A percentile compares a stretch with the other conserved stretches of the same genome.
phyloP scores from a whole-genome alignment of 2,888 invertebrate species.

The Nomada goodeniana region DNA sequence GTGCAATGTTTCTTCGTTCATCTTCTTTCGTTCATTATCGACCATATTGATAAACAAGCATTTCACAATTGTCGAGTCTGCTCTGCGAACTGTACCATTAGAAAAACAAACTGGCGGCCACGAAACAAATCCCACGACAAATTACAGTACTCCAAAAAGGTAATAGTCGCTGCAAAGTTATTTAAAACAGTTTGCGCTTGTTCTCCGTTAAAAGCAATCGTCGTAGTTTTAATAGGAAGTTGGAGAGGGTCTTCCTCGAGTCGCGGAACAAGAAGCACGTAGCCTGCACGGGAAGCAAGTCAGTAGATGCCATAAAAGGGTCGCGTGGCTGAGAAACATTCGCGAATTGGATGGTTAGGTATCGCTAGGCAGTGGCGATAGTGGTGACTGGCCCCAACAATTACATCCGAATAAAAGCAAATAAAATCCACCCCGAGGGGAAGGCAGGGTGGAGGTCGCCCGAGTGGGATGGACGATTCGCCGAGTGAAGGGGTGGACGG shows the following conservation, averaged over 20 bases:
- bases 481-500: slow-evolving; percentile 20
- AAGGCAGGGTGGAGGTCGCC: slow-evolving; percentile 44
- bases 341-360: slow-evolving; percentile 80
- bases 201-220: slow-evolving; percentile 40
- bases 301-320: slow-evolving; percentile 75
- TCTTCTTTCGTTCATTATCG: not conserved
- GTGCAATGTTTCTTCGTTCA: not conserved
- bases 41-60: too few species aligned
- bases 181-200: slow-evolving; percentile 55
- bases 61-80: not conserved
- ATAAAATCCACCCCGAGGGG: slow-evolving; percentile 73
- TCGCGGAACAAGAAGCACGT: slow-evolving; percentile 44
- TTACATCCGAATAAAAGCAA: slow-evolving; percentile 83
- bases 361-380: slow-evolving; percentile 80
- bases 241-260: slow-evolving; percentile 58
- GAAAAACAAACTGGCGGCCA: too few species aligned
- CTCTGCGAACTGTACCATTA: too few species aligned
- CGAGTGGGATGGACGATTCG: slow-evolving; percentile 58
- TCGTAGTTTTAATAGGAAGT: slow-evolving; percentile 55
- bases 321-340: slow-evolving; percentile 83
- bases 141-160: slow-evolving; percentile 9
- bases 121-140: not conserved
- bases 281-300: slow-evolving; percentile 48
- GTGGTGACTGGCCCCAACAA: slow-evolving; percentile 84
- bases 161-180: slow-evolving; percentile 22